These are phyloP conservation scores for Onychorhynchus coronatus DNA, from an alignment of 2,113 vertebrate genomes.

Conservation along the genomic window DNA sequence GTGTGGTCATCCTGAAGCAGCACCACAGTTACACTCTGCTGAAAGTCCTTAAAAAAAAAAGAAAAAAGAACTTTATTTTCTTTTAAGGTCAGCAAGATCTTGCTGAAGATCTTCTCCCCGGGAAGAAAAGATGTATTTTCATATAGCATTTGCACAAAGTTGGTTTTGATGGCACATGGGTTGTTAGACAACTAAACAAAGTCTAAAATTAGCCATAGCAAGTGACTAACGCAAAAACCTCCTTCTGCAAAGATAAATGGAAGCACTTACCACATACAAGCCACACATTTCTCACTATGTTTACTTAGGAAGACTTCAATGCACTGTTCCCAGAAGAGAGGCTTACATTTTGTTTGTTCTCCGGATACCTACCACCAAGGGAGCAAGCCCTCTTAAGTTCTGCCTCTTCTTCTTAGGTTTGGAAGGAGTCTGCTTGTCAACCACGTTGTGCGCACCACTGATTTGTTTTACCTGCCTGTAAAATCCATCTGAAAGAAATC, in stretches of 20 bases:
- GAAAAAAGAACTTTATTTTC: background rate
- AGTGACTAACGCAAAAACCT: background rate
- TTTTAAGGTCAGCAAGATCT: background rate
- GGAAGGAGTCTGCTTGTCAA: conserved; percentile 78
- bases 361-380: conserved; percentile 85
- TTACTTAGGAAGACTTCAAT: background rate
- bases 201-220: background rate
- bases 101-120: background rate
- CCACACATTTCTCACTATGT: background rate
- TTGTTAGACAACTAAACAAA: background rate
- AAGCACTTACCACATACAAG: background rate
- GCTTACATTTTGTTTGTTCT: background rate
- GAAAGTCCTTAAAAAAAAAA: conserved; percentile 81
- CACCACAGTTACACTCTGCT: conserved; percentile 96
- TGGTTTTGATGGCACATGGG: accelerated
- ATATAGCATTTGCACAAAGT: background rate
- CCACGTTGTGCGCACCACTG: conserved; percentile 90
- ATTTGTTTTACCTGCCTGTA: conserved; percentile 96
- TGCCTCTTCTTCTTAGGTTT: conserved; percentile 85
- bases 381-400: conserved; percentile 82
- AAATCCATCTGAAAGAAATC: conserved; percentile 87
- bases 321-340: background rate
- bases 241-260: background rate
- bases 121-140: background rate
- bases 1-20: conserved; percentile 90